Evolutionary conservation across 1,140 invertebrate genomes (phyloP).

Genomic region (Paracyclopina nana): DNA sequence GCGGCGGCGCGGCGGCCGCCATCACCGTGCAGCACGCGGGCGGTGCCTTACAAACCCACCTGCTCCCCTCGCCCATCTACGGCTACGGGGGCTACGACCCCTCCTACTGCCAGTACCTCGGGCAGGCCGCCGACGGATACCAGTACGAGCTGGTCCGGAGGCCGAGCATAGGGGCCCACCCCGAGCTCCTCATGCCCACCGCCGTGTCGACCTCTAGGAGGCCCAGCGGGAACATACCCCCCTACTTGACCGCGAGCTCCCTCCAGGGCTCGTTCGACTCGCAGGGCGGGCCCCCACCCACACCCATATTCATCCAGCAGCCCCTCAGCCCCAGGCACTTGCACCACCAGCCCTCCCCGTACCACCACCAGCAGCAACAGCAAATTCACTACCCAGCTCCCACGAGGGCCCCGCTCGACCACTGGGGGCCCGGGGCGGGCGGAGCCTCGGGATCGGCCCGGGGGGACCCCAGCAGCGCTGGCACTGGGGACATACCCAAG

Average conservation of each 20-base stretch:
- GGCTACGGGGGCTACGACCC: slow-evolving; percentile 12
- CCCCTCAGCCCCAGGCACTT: slow-evolving; percentile 9
- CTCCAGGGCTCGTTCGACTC: slow-evolving; percentile 14
- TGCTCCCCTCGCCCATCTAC: not conserved
- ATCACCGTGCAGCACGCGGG: too few species aligned
- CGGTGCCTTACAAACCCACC: too few species aligned
- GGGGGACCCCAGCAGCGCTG: slow-evolving; percentile 18
- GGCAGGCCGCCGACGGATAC: slow-evolving; percentile 17
- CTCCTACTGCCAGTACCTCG: slow-evolving; percentile 16
- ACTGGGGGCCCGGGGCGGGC: slow-evolving; percentile 12
- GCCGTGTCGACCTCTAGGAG: not conserved
- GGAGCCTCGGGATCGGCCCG: slow-evolving; percentile 19
- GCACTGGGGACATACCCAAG: slow-evolving; percentile 20
- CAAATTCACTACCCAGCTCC: slow-evolving; percentile 18
- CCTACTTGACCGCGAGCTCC: not conserved
- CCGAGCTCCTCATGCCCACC: slow-evolving; percentile 1
- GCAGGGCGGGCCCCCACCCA: not conserved
- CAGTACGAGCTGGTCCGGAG: slow-evolving; percentile 17
- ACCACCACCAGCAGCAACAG: slow-evolving; percentile 18
- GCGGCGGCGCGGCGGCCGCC: too few species aligned
- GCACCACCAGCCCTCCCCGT: not conserved
- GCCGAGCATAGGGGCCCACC: slow-evolving; percentile 14
- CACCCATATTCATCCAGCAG: slow-evolving; percentile 15
- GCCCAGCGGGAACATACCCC: not conserved
- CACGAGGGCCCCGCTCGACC: slow-evolving; percentile 6